A percentile compares a stretch with the other conserved stretches of the same genome.
Evolutionary conservation across 2,113 vertebrate species (phyloP).

Genomic region (Scolopax mira): DNA sequence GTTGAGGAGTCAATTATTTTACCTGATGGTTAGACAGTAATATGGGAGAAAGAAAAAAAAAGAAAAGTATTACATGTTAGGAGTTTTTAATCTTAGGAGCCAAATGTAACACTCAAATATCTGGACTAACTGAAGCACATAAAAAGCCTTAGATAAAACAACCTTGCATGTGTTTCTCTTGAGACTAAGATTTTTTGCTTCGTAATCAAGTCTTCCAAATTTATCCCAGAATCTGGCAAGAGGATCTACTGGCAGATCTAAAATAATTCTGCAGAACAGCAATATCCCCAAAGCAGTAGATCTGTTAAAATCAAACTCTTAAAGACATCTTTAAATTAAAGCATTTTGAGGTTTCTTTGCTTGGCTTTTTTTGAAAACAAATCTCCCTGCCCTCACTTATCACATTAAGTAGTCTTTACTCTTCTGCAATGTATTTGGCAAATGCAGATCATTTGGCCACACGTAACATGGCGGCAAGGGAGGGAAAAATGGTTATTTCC

Average conservation of each 20-base stretch:
- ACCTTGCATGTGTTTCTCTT: no score
- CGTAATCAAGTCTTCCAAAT: background rate
- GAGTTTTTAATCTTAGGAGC: background rate
- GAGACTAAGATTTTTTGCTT: background rate
- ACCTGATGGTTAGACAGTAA: conserved; percentile 62
- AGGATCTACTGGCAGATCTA: background rate
- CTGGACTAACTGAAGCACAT: background rate
- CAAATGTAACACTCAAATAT: background rate
- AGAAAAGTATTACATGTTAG: background rate
- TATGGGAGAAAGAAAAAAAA: background rate
- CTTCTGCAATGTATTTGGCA: background rate
- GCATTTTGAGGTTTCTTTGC: accelerated
- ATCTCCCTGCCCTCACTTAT: background rate
- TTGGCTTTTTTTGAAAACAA: background rate
- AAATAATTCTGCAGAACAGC: background rate
- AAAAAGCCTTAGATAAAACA: background rate
- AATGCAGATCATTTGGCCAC: background rate
- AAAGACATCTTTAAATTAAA: background rate
- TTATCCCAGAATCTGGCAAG: background rate
- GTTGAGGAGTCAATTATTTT: conserved; percentile 49
- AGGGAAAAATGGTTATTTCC: background rate
- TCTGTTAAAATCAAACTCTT: background rate
- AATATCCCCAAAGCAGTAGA: background rate
- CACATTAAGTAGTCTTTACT: background rate
- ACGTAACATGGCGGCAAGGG: background rate